Evolutionary conservation across 2,888 invertebrate species (phyloP).

Genomic region (Lycophotia porphyrea): DNA sequence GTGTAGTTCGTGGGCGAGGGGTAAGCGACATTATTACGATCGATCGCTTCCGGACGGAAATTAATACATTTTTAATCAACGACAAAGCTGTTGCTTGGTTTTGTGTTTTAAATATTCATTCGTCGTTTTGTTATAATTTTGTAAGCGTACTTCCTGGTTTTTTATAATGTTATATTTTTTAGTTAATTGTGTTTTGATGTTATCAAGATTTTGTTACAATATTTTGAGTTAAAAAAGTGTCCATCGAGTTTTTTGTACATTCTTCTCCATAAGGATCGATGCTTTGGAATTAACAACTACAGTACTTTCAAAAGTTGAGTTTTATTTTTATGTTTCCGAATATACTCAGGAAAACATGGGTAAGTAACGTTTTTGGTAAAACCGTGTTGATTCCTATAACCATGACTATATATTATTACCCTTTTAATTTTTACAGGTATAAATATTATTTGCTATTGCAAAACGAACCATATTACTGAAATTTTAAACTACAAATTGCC

Average conservation of each 20-base stretch:
- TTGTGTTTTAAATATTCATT: constrained; percentile 1
- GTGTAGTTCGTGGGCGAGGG: not conserved
- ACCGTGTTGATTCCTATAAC: not conserved
- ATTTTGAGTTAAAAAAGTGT: too few species aligned
- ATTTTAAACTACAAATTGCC: not conserved
- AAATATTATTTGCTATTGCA: not conserved
- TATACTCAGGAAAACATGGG: not conserved
- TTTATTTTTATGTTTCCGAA: not conserved
- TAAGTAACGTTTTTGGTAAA: not conserved
- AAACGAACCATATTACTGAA: not conserved
- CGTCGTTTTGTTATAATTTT: not conserved
- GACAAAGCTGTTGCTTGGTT: constrained; percentile 10
- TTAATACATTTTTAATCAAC: constrained; percentile 23
- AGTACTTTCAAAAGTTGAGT: too few species aligned
- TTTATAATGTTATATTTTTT: not conserved
- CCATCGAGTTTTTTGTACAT: too few species aligned
- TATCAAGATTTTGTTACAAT: too few species aligned
- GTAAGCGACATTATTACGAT: not conserved
- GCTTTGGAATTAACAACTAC: too few species aligned
- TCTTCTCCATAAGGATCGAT: too few species aligned
- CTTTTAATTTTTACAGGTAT: not conserved
- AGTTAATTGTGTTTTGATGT: not conserved
- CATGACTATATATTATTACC: not conserved
- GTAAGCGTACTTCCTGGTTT: not conserved
- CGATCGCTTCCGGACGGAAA: constrained; percentile 26